Conservation (phyloP, 2,797 vertebrate species). For the Sebastes steindachneri region DNA sequence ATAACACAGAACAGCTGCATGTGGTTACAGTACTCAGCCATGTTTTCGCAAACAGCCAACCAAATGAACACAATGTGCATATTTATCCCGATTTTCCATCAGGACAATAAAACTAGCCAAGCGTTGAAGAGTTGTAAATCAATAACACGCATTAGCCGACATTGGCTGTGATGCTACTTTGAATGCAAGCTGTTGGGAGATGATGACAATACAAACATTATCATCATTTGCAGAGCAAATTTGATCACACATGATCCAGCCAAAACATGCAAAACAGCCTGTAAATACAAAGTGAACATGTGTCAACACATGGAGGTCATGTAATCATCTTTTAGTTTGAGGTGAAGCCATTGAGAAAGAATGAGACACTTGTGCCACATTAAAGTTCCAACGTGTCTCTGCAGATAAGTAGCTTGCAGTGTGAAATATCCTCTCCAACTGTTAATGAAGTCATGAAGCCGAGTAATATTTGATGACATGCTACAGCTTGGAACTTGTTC, state of each 20-base stretch:
- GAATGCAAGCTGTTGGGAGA: conserved; percentile 35
- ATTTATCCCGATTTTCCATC: conserved; percentile 62
- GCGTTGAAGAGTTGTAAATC: conserved; percentile 46
- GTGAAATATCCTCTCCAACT: conserved; percentile 22
- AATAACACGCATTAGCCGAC: conserved; percentile 52
- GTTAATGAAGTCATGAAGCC: conserved; percentile 50
- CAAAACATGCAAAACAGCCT: neutral
- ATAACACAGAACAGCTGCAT: conserved; percentile 14
- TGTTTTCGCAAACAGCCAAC: conserved; percentile 56
- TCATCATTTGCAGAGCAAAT: conserved; percentile 9
- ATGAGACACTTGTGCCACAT: neutral
- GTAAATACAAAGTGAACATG: neutral
- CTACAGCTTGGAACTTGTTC: conserved; percentile 35
- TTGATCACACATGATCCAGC: neutral
- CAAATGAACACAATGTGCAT: conserved; percentile 51
- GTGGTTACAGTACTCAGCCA: neutral
- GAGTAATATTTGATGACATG: conserved; percentile 50
- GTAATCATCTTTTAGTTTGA: neutral
- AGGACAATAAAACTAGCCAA: conserved; percentile 56
- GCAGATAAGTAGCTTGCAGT: neutral
- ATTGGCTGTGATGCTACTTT: conserved; percentile 26
- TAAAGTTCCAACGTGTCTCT: neutral
- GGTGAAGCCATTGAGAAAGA: neutral
- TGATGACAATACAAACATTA: conserved; percentile 33
- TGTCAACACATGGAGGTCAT: neutral